These are phyloP conservation scores for Sussaba pulchella DNA, from an alignment of 2,888 invertebrate genomes.

Conservation along the genomic window DNA sequence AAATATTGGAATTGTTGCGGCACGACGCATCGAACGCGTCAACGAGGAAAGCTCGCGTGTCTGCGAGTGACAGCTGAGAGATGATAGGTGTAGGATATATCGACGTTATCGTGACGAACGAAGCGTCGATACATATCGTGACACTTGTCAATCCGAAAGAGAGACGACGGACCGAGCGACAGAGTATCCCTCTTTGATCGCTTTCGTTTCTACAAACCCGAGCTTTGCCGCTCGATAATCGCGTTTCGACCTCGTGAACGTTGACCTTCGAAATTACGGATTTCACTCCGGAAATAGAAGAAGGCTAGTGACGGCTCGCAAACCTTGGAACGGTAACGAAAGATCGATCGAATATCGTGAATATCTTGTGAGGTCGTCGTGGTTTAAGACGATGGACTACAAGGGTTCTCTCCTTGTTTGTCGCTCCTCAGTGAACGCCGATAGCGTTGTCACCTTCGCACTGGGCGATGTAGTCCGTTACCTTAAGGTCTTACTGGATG, in stretches of 20 bases:
- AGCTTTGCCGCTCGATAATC: background rate
- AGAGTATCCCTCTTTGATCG: slow-evolving; percentile 19
- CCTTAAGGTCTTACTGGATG: too few relatives aligned
- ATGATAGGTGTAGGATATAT: slow-evolving; percentile 7
- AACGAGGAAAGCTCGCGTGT: background rate
- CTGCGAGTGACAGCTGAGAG: slow-evolving; percentile 34
- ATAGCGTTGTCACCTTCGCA: too few relatives aligned
- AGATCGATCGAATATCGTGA: background rate
- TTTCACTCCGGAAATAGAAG: background rate
- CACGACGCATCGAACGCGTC: background rate
- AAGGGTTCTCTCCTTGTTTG: too few relatives aligned
- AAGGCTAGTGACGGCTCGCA: too few relatives aligned
- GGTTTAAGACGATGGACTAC: too few relatives aligned
- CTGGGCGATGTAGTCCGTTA: too few relatives aligned
- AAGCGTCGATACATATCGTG: slow-evolving; percentile 19
- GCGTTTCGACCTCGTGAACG: background rate
- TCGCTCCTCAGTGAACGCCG: too few relatives aligned
- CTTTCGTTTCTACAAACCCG: background rate
- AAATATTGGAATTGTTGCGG: background rate
- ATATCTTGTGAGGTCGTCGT: background rate
- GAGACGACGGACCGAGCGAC: too few relatives aligned
- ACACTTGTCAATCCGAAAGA: background rate
- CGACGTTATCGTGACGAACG: slow-evolving; percentile 29
- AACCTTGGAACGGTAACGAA: background rate
- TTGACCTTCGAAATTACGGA: background rate